These are phyloP conservation scores for Lanistes nyassanus DNA, from an alignment of 1,140 invertebrate genomes.

Conservation along the genomic window DNA sequence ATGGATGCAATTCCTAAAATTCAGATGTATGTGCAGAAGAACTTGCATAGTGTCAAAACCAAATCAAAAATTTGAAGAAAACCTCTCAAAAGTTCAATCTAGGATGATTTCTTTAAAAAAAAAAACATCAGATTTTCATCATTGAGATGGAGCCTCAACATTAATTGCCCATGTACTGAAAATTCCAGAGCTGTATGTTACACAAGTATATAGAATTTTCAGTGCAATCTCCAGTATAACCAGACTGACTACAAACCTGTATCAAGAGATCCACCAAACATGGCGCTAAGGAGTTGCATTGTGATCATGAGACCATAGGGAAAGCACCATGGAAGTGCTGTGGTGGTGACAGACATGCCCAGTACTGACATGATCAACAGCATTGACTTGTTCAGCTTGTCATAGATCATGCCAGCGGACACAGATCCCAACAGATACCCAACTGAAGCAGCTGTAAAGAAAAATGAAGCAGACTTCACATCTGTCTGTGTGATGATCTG, in stretches of 20 bases:
- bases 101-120: neutral
- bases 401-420: conserved; percentile 34
- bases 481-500: conserved; percentile 43
- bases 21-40: no score
- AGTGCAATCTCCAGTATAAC: no score
- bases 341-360: conserved; percentile 20
- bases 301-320: conserved; percentile 41
- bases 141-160: neutral
- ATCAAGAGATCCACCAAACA: conserved; percentile 35
- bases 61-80: no score
- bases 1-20: no score
- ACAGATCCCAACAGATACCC: conserved; percentile 45
- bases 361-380: conserved; percentile 24
- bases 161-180: neutral
- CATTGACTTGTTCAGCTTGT: conserved; percentile 36
- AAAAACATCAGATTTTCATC: neutral
- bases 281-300: conserved; percentile 23
- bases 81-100: conserved; percentile 23
- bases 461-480: conserved; percentile 36
- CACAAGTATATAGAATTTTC: neutral
- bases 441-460: conserved; percentile 39
- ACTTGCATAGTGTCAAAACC: no score
- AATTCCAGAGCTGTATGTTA: neutral
- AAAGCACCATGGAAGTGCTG: conserved; percentile 37
- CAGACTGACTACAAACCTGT: conserved; percentile 32